Percentiles rank a stretch among this genome's conserved stretches.
These are phyloP conservation scores for Sylvilagus floridanus DNA, from an alignment of 2,797 vertebrate species.

Conservation along the genomic window DNA sequence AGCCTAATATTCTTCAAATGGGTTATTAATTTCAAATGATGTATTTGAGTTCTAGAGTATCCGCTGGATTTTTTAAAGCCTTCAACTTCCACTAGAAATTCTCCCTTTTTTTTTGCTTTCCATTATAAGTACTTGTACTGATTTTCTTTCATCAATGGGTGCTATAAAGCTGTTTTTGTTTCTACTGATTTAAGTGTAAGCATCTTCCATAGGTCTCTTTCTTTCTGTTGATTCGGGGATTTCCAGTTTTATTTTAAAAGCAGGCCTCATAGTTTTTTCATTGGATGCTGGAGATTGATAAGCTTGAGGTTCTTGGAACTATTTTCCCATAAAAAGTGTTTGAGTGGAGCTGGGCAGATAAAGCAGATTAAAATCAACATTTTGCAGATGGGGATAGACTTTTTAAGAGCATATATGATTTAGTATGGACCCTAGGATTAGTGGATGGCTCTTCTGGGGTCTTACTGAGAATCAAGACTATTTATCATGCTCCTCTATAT, in stretches of 20 bases:
- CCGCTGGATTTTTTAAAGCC: background rate
- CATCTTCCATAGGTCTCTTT: background rate
- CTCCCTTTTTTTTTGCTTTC: background rate
- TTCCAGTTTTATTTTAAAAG: background rate
- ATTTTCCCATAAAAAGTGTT: background rate
- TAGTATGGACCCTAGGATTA: background rate
- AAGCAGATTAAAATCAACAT: background rate
- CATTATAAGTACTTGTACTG: background rate
- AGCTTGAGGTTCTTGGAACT: background rate
- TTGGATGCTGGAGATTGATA: background rate
- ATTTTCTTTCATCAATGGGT: background rate
- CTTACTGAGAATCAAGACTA: slow-evolving; percentile 17
- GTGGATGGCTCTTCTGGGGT: background rate
- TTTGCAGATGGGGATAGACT: background rate
- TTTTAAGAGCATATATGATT: background rate
- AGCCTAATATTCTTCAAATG: background rate
- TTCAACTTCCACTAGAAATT: background rate
- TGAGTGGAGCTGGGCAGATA: background rate
- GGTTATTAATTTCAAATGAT: background rate
- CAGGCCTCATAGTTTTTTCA: background rate
- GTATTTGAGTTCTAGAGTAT: background rate
- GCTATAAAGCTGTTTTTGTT: background rate
- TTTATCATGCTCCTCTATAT: background rate
- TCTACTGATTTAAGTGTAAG: background rate
- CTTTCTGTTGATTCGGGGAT: background rate